Base-by-base conservation (phyloP, 2,888 invertebrate genomes). In the Acrobasis consociella region DNA sequence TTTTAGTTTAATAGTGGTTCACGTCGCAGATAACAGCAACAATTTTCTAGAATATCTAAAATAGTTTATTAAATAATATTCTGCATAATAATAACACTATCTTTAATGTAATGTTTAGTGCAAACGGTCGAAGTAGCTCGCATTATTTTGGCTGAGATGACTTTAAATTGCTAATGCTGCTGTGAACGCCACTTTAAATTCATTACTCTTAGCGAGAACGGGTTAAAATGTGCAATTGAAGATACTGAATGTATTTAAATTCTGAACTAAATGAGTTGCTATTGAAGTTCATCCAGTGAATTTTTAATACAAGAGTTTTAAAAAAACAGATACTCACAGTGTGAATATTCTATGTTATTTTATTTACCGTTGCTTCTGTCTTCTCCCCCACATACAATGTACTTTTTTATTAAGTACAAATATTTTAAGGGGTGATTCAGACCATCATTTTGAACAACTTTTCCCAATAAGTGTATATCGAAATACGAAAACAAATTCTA, bases 181-280 rank as follows among this genome's bases (percentile, higher is more conserved):
- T 15, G 15, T 38, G 38, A 55, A 16, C 16, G 55, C 16, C 16
- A 55, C 55, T 55, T 55, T 55, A 38, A n/a, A 55, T 55, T 55
- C 55, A 55, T 38, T 55, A 55, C 3, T 31, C 10, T 46, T 46
- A 13, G 46, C 46, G 7, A 38, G 9, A 9, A 38, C 38, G 55
- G 8, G 9, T 39, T 15, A 0, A 49, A 51, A 51, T 55, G 38
- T 55, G 15, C 55, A 38, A 38, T n/a, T 55, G 15, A 38, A 51
- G 10, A 55, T 55, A 13, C 46, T 46, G 0, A 46, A 7, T 46
- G 13, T 46, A 46, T 55, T 16, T 16, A 55, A 38, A 55, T 2
- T 51, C 5, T 10, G 37, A n/a, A 5, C 46, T 46, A 2, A 22
- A 22, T 22, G 22, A 22, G 22, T 46, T n/a, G 7, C 7, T n/a